Percentiles rank a stretch among this genome's conserved stretches.
phyloP scores from a whole-genome alignment of 2,113 vertebrate species.

The Hypocryptadius cinnamomeus region DNA sequence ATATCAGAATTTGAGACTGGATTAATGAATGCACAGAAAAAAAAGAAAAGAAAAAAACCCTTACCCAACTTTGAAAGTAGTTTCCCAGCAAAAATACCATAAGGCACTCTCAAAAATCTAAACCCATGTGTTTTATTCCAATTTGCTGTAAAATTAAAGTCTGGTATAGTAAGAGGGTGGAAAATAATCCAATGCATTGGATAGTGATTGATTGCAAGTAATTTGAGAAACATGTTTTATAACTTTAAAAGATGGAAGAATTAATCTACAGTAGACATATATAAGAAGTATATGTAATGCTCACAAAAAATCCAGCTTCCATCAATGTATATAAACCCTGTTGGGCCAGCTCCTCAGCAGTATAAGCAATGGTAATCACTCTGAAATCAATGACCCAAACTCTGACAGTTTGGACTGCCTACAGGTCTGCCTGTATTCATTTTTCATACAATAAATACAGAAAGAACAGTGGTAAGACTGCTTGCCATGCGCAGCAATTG shows the following conservation, averaged over 20 bases:
- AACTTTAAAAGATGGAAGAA: neutral
- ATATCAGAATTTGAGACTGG: neutral
- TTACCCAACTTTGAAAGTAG: neutral
- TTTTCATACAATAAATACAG: neutral
- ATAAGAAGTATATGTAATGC: neutral
- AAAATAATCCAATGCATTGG: neutral
- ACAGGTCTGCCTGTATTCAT: neutral
- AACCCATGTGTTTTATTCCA: neutral
- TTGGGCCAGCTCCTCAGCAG: neutral
- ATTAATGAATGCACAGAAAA: neutral
- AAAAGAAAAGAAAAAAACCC: accelerated
- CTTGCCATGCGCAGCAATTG: neutral
- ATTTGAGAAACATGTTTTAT: neutral
- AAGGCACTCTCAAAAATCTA: neutral
- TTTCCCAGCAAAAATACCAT: neutral
- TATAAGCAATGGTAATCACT: neutral
- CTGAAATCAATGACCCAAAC: neutral
- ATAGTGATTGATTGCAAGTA: neutral
- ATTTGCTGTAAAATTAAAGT: neutral
- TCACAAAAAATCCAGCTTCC: neutral
- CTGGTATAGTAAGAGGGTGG: neutral
- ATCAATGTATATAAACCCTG: neutral
- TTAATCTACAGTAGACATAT: neutral
- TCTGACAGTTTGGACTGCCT: neutral
- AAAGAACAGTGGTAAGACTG: neutral